Base-by-base conservation (phyloP, 2,113 vertebrate genomes). In the Indicator maculatus region DNA sequence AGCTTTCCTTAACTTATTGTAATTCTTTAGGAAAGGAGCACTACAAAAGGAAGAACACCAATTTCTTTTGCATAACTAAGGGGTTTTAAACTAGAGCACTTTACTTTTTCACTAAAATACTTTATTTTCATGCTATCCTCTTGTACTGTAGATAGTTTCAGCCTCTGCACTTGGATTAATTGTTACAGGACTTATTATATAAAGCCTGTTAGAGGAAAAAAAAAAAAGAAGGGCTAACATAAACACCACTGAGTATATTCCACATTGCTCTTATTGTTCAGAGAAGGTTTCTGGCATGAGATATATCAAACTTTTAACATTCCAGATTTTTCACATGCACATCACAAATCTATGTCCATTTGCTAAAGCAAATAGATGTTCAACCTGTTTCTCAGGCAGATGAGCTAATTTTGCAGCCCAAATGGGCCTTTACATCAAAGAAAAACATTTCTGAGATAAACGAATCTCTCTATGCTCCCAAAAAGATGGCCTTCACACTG, bases 131-230 rank as follows among this genome's bases (percentile, higher is more conserved):
- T 86, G 41, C 47, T 88, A 38, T 70, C 77, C 27, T 89, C 71
- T 95, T 90, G 61, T 59, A 44, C 56, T 79, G 55, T 6, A 75
- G 79, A 76, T 61, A 55, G 59, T 85, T 94, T 76, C 78, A 91
- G 58, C 65, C 50, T 86, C 89, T 93, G 31, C 74, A 30, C 56
- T 71, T 23, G 76, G 69, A 83, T 92, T 96, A 95, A 86, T 95
- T 93, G 75, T 81, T 93, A 87, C 67, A 87, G 67, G 45, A 88
- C 59, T 73, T 93, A 91, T 84, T 90, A 85, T 59, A 89, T 52
- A 89, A 94, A 96, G 83, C 83, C 59, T 88, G 82, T 76, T 92
- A 84, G 39, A 5, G 38, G 72, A n/a, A 39, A 44, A 31, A 33
- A 24, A 12, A 50, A 50, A 21, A 30, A 20, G 38, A 44, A 53